Evolutionary conservation across 2,888 invertebrate genomes (phyloP), one percentile per base, ranked within the genome.

Genomic region (Oxyteleia sp.): DNA sequence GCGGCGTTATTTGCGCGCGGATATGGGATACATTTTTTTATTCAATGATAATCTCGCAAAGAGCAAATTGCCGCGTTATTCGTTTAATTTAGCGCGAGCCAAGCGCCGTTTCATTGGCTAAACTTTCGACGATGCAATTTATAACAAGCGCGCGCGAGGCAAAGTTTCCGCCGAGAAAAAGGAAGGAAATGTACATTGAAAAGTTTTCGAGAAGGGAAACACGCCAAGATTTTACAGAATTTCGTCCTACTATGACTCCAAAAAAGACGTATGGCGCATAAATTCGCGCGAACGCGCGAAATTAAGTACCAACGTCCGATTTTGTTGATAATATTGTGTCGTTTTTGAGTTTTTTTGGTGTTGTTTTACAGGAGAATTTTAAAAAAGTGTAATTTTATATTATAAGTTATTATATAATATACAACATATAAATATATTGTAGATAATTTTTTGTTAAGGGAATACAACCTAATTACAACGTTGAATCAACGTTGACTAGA

Each of bases 151-250:
- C 29, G 68, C 66, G 43, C 63, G 49, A n/a, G n/a, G 64, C 55
- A 68, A 82, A 72, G 66, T 78, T 82, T 74, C 49, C 4, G 49
- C 16, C 43, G 38, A 41, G 43, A 74, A 83, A 79, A 74, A 61
- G 69, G 49, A 59, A 63, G 72, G 61, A 72, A 83, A 59, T 53
- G 66, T 68, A 83, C 82, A 72, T 74, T 83, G 78, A 83, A 83
- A 83, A 79, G 74, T 83, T 83, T 79, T 69, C 78, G 74, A 83
- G 74, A 83, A 79, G 63, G 74, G 64, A 83, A 83, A 69, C 79
- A 69, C 57, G 72, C 68, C 68, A 57, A 74, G 69, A 71, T 82
- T 69, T 75, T 51, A 41, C 64, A 26, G 4, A 75, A 69, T 41
- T 38, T 75, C 32, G 16, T n/a, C 75, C 45, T 13, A 64, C 57